Base-by-base conservation (phyloP, 1,140 invertebrate genomes). In the Pseudomyrmex gracilis region DNA sequence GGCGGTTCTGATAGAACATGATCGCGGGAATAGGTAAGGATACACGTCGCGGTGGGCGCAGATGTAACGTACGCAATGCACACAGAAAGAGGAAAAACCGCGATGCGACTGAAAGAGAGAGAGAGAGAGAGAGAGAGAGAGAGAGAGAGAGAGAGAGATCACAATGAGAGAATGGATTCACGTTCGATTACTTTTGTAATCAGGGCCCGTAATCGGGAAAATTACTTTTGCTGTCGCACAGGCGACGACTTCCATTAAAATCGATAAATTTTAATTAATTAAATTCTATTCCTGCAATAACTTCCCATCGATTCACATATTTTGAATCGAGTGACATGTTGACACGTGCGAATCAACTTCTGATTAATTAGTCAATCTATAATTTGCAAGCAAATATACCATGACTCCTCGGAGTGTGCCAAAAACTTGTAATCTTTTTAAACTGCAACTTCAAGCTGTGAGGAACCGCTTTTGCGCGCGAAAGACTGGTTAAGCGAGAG, bases 1-100 rank as follows among this genome's bases (percentile, higher is more conserved):
- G 76, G 76, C 64, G 76, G 64, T 70, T 53, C 66, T 78, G 66
- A 70, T 78, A 78, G 64, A 34, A 34, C 66, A 78, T 47, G 73
- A 63, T 45, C 43, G 51, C 43, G 51, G 34, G 66, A 80, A 80
- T 68, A 58, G 20, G 34, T 60, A 47, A 80, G 49, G 66, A 80
- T 15, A 49, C 24, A 58, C 47, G 45, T 70, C 49, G 34, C 34
- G 34, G 53, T 70, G 66, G 43, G 76, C 76, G 55, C 20, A 71
- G 20, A 71, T 70, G 63, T 34, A 34, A 34, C 34, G 34, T 45
- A n/a, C 51, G 34, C 61, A 22, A 63, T 24, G 24, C 34, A 17
- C 15, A 24, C 12, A 9, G 22, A 67, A 17, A 68, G 66, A 80
- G 49, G 71, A 47, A 70, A 47, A 49, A 47, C 17, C 45, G 15